Evolutionary conservation across 2,113 vertebrate genomes (phyloP).

Genomic region (Chloropsis hardwickii): DNA sequence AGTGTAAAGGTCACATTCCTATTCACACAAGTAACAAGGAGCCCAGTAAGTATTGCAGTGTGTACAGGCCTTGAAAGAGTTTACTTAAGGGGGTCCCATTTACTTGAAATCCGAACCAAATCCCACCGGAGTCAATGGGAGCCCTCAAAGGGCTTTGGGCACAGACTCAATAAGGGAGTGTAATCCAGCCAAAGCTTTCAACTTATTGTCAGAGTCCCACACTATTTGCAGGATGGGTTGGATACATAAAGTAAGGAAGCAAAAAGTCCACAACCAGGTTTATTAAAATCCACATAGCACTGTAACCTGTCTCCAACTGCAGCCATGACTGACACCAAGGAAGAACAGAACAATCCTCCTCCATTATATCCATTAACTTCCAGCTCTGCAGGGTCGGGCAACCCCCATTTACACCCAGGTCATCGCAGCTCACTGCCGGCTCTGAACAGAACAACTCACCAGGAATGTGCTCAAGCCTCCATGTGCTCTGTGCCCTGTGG

Average conservation of each 20-base stretch:
- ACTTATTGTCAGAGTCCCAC: neutral
- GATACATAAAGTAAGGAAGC: neutral
- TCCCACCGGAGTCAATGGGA: constrained; percentile 32
- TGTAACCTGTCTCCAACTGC: neutral
- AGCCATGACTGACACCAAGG: neutral
- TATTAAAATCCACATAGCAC: neutral
- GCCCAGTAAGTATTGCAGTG: neutral
- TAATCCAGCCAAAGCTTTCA: constrained; percentile 46
- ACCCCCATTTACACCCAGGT: neutral
- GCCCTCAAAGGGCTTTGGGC: neutral
- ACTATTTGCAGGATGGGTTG: neutral
- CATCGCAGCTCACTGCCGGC: neutral
- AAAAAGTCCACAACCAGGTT: neutral
- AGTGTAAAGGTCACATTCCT: constrained; percentile 54
- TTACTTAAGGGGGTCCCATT: constrained; percentile 24
- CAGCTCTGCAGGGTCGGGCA: neutral
- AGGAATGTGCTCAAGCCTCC: neutral
- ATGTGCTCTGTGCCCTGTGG: neutral
- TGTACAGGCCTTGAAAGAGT: constrained; percentile 14
- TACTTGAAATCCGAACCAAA: constrained; percentile 40
- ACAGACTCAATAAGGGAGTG: constrained; percentile 25
- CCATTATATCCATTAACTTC: neutral
- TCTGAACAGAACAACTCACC: neutral
- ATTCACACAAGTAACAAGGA: constrained; percentile 45
- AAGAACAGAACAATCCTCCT: neutral